Conservation (phyloP, 2,797 vertebrate genomes). For the Prunella strophiata region DNA sequence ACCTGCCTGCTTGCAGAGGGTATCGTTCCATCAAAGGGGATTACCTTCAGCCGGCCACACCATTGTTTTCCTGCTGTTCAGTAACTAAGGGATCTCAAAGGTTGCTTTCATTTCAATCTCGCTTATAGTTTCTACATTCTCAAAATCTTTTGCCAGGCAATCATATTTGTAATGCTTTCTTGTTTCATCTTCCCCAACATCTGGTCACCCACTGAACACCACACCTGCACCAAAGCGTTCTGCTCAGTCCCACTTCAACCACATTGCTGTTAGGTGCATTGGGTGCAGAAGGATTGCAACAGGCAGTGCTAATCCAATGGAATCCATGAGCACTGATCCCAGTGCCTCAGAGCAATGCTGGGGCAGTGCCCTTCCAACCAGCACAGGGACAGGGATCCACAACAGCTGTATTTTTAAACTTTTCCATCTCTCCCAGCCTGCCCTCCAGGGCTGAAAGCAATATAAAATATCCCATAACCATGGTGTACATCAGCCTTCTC, state of each 20-base stretch:
- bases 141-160: no score
- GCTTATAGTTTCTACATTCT: no score
- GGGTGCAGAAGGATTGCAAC: neutral
- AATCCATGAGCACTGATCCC: neutral
- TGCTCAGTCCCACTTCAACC: neutral
- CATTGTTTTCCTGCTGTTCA: no score
- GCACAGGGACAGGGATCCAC: neutral
- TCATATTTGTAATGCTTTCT: no score
- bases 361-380: neutral
- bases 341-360: neutral
- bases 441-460: neutral
- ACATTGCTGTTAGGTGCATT: accelerated
- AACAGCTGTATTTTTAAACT: neutral
- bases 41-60: no score
- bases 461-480: neutral
- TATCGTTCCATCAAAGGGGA: no score
- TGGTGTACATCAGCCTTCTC: neutral
- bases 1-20: no score
- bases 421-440: neutral
- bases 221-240: neutral
- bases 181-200: no score
- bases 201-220: neutral
- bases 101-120: no score
- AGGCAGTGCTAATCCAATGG: neutral
- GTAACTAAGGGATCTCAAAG: no score